These are phyloP conservation scores for Adrianichthys oophorus DNA, from an alignment of 2,797 vertebrate species.

Conservation along the genomic window DNA sequence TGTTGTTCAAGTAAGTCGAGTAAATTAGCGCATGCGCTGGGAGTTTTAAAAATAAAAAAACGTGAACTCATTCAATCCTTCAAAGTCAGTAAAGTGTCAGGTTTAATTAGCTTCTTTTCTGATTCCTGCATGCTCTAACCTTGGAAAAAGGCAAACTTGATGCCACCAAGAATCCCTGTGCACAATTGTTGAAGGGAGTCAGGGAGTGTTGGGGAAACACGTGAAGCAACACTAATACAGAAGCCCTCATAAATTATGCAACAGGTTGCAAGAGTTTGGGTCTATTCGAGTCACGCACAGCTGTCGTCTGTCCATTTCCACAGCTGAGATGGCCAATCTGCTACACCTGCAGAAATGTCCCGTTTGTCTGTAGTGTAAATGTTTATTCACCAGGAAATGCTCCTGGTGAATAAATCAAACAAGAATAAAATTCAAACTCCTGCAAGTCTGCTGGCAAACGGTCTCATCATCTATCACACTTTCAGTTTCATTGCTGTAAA, in stretches of 20 bases:
- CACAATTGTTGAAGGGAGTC: constrained; percentile 49
- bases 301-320: constrained; percentile 73
- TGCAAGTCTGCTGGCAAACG: constrained; percentile 46
- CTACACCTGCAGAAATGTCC: constrained; percentile 47
- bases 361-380: constrained; percentile 54
- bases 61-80: constrained; percentile 17
- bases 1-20: no score
- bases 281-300: constrained; percentile 76
- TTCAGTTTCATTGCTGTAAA: constrained; percentile 32
- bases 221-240: constrained; percentile 67
- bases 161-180: constrained; percentile 11
- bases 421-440: constrained; percentile 28
- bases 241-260: constrained; percentile 73
- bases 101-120: constrained; percentile 49
- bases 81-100: constrained; percentile 25
- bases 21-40: background rate
- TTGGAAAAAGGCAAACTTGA: constrained; percentile 43
- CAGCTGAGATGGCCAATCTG: constrained; percentile 43
- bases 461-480: constrained; percentile 44
- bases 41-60: constrained; percentile 5
- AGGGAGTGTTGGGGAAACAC: constrained; percentile 61
- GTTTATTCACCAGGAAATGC: constrained; percentile 42
- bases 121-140: constrained; percentile 44
- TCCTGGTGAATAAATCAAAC: constrained; percentile 25
- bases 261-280: constrained; percentile 59